Conservation (phyloP, 2,797 vertebrate genomes). For the Ambastaia sidthimunki region DNA sequence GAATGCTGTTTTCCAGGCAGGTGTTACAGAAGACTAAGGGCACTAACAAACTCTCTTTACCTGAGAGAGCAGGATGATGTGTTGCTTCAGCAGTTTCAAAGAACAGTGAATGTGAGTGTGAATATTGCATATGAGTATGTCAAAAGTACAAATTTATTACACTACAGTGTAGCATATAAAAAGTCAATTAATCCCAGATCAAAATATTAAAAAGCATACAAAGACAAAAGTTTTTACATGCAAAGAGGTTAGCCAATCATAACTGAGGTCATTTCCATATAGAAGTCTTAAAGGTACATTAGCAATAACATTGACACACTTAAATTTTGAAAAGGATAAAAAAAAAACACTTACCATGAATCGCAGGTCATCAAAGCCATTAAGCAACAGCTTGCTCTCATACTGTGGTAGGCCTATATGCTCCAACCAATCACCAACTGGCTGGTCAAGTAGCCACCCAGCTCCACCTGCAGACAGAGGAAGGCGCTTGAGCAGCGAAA, state of each 20-base stretch:
- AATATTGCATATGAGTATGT: background rate
- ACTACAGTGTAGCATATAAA: background rate
- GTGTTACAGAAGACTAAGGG: background rate
- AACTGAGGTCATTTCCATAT: background rate
- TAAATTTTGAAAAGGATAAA: background rate
- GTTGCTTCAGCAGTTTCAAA: background rate
- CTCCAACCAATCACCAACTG: constrained; percentile 97
- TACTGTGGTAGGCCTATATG: constrained; percentile 96
- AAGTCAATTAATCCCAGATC: too few relatives aligned
- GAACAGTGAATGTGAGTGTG: background rate
- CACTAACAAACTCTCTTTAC: background rate
- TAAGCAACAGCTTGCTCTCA: constrained; percentile 95
- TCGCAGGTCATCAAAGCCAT: constrained; percentile 95
- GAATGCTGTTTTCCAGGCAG: constrained; percentile 4
- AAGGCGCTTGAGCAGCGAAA: constrained; percentile 92
- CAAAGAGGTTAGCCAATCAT: background rate
- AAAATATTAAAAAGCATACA: too few relatives aligned
- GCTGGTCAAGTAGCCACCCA: constrained; percentile 87
- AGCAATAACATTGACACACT: background rate
- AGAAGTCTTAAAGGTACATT: background rate
- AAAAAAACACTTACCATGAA: constrained; percentile 88
- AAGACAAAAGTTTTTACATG: background rate
- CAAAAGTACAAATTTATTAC: background rate
- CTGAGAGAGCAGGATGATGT: background rate
- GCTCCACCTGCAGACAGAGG: constrained; percentile 88